Evolutionary conservation across 2,888 invertebrate species (phyloP).

Genomic region (Argyresthia albistria): DNA sequence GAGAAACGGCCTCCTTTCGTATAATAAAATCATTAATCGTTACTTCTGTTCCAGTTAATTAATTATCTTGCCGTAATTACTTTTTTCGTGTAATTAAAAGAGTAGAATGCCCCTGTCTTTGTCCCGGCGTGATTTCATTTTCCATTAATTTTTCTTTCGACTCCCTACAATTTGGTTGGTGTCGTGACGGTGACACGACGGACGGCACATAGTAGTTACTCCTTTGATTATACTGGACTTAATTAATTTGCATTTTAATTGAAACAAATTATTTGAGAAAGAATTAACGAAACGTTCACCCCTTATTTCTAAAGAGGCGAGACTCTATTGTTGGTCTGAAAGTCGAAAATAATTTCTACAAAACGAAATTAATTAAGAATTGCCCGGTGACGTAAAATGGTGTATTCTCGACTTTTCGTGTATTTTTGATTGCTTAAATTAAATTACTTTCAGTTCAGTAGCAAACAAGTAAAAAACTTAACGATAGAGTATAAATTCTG

Average conservation of each 20-base stretch:
- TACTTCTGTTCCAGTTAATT: conserved; percentile 73
- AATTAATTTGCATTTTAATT: conserved; percentile 70
- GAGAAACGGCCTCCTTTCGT: conserved; percentile 55
- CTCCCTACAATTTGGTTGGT: conserved; percentile 76
- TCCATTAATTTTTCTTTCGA: conserved; percentile 71
- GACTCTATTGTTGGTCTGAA: neutral
- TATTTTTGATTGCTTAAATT: no score
- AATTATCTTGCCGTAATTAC: conserved; percentile 72
- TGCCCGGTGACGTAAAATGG: no score
- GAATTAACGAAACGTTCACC: conserved; percentile 21
- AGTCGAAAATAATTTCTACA: no score
- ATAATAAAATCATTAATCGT: conserved; percentile 74
- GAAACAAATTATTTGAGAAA: conserved; percentile 56
- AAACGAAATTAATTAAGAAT: no score
- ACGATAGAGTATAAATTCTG: no score
- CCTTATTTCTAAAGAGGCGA: neutral
- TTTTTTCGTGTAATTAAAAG: conserved; percentile 74
- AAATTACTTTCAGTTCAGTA: no score
- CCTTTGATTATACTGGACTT: conserved; percentile 67
- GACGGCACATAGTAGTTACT: conserved; percentile 56
- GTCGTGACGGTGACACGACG: conserved; percentile 45
- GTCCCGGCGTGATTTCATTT: conserved; percentile 70
- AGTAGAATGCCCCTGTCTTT: conserved; percentile 71
- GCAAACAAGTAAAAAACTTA: no score
- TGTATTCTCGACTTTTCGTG: no score